These are phyloP conservation scores for Myanophis thanlyinensis DNA, from an alignment of 2,113 vertebrate species.

Conservation along the genomic window DNA sequence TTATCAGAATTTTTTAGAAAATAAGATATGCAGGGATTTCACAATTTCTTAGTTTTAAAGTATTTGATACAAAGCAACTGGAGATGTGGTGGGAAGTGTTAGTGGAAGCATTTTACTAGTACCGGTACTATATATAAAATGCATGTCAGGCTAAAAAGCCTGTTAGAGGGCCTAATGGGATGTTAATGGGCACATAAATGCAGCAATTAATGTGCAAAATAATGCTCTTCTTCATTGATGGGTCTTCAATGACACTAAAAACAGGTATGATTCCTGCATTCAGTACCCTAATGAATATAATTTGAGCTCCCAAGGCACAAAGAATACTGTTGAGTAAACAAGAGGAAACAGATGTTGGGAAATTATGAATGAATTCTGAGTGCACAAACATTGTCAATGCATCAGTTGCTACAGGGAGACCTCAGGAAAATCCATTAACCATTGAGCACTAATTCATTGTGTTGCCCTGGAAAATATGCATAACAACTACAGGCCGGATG, in stretches of 20 bases:
- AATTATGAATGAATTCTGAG: constrained; percentile 68
- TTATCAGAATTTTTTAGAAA: not conserved
- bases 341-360: constrained; percentile 79
- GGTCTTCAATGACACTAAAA: constrained; percentile 55
- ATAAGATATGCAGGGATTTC: not conserved
- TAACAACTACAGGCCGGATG: constrained; percentile 11
- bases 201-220: constrained; percentile 18
- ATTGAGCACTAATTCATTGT: constrained; percentile 65
- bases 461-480: constrained; percentile 51
- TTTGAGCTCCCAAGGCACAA: constrained; percentile 34
- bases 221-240: constrained; percentile 40
- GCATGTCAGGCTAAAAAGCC: constrained; percentile 27
- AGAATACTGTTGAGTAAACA: constrained; percentile 57
- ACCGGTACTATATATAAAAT: constrained; percentile 12
- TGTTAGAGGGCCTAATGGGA: constrained; percentile 15
- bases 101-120: constrained; percentile 6
- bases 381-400: constrained; percentile 40
- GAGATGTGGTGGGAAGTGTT: not conserved
- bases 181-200: constrained; percentile 42
- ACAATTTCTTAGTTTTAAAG: constrained; percentile 11
- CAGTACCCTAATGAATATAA: constrained; percentile 53
- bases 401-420: constrained; percentile 66
- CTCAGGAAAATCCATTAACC: constrained; percentile 61
- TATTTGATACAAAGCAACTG: not conserved
- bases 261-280: constrained; percentile 47